Percentiles rank a stretch among this genome's conserved stretches.
Conservation (phyloP, 23 tunicate species). For the Clavelina lepadiformis region DNA sequence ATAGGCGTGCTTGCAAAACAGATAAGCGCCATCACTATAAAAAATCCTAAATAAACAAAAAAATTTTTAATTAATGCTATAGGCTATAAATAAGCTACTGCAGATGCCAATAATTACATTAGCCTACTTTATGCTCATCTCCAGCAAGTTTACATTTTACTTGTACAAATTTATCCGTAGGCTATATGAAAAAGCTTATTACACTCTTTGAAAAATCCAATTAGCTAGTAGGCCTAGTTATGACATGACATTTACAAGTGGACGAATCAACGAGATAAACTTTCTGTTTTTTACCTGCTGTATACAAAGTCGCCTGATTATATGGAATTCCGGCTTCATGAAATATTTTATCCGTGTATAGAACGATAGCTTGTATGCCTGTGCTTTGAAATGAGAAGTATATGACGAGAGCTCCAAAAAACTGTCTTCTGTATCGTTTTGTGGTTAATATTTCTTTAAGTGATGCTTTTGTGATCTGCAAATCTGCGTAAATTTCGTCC, state of each 20-base stretch:
- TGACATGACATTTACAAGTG: too few species aligned
- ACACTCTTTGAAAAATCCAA: background rate
- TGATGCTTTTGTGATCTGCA: slow-evolving; percentile 1
- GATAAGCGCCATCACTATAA: slow-evolving; percentile 2
- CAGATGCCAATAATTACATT: too few species aligned
- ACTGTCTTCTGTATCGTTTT: slow-evolving; percentile 18
- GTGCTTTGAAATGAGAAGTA: slow-evolving; percentile 2
- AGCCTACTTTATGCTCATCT: too few species aligned
- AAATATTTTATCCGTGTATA: slow-evolving; percentile 35
- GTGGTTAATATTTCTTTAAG: background rate
- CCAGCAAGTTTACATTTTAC: too few species aligned
- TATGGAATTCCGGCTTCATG: slow-evolving; percentile 13
- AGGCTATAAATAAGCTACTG: too few species aligned
- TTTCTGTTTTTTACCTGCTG: slow-evolving; percentile 56
- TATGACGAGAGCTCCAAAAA: slow-evolving; percentile 16
- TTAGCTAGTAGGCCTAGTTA: too few species aligned
- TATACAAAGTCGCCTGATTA: slow-evolving; percentile 11
- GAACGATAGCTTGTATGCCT: slow-evolving; percentile 22
- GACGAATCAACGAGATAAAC: too few species aligned
- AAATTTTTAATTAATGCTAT: too few species aligned
- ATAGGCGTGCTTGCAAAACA: background rate
- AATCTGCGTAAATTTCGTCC: slow-evolving; percentile 17
- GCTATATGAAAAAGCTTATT: background rate
- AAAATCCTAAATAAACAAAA: slow-evolving; percentile 11
- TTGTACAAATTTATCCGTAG: background rate